Evolutionary conservation across 2,888 invertebrate species (phyloP), one percentile per base, ranked within the genome.

Genomic region (Copidosoma aretas): DNA sequence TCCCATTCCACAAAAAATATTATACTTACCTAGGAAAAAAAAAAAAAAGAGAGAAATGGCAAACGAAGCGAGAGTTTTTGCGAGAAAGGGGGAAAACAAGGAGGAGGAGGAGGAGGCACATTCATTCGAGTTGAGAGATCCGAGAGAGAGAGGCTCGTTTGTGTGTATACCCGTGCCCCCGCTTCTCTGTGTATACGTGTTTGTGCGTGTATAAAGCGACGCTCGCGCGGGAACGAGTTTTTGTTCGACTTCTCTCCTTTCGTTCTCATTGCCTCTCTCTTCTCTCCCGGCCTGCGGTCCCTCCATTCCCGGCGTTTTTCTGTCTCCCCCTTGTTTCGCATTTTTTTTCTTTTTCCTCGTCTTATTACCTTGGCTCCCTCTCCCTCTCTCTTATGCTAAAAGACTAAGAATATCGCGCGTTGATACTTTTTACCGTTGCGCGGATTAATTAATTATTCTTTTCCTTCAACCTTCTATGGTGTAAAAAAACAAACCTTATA

Each of bases 181-280:
- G 32, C 32, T 32, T 32, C 4, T 32, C 4, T 32, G 32, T 32
- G 32, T 32, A 8, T 32, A 8, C 8, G 32, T 32, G 32, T 32
- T 5, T 32, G 32, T 32, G 32, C 8, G 32, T 32, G 8, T 32
- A 32, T 5, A 8, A 58, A 60, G 57, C 61, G 43, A 64, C 46
- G 63, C 58, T 60, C 67, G 51, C 68, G 71, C 73, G 74, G 70
- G 74, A 76, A 76, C 76, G 74, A 76, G 76, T 76, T 76, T 76
- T 76, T 76, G 75, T 75, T 74, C 73, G 74, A 75, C 74, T 76
- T 75, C 76, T 65, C 67, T 75, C 71, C 71, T 73, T 32, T 72
- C 71, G 67, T 73, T 75, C 70, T 74, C 73, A 69, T 74, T 74
- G 74, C 75, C 71, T 73, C 72, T 71, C 70, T 25, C 60, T 54